Conservation (phyloP, 2,113 vertebrate species). For the Harpagus bidentatus region DNA sequence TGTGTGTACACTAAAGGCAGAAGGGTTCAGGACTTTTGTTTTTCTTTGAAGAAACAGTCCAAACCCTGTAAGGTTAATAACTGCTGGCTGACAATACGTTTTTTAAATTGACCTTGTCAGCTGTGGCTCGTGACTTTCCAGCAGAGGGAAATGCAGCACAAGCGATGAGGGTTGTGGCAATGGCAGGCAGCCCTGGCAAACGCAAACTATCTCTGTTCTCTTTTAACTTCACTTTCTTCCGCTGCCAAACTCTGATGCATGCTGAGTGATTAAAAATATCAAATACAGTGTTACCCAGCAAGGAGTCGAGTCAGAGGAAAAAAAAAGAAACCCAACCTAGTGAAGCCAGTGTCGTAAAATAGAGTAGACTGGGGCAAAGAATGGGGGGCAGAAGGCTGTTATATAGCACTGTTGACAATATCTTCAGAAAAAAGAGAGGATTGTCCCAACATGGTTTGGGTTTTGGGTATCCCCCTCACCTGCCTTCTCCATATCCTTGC, state of each 20-base stretch:
- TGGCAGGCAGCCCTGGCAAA: conserved; percentile 58
- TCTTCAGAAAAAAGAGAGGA: neutral
- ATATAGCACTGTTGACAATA: accelerated
- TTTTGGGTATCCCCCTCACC: neutral
- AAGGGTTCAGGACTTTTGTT: neutral
- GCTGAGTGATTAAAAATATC: conserved; percentile 59
- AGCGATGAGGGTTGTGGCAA: neutral
- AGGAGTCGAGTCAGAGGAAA: neutral
- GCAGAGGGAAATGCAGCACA: conserved; percentile 4
- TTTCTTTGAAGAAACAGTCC: neutral
- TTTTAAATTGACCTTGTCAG: neutral
- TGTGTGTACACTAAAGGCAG: neutral
- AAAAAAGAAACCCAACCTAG: neutral
- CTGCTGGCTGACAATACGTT: accelerated
- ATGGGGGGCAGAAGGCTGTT: neutral
- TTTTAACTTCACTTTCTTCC: conserved; percentile 68
- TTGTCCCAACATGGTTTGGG: accelerated
- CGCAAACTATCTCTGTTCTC: conserved; percentile 32
- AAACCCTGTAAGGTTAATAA: neutral
- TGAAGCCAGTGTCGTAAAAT: neutral
- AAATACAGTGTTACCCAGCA: neutral
- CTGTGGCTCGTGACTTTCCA: neutral
- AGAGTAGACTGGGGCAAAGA: neutral
- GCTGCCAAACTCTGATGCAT: conserved; percentile 60
- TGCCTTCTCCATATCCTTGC: neutral